A percentile compares a stretch with the other conserved stretches of the same genome.
These are phyloP conservation scores for Noctua fimbriata DNA, from an alignment of 2,888 invertebrate genomes.

Conservation along the genomic window DNA sequence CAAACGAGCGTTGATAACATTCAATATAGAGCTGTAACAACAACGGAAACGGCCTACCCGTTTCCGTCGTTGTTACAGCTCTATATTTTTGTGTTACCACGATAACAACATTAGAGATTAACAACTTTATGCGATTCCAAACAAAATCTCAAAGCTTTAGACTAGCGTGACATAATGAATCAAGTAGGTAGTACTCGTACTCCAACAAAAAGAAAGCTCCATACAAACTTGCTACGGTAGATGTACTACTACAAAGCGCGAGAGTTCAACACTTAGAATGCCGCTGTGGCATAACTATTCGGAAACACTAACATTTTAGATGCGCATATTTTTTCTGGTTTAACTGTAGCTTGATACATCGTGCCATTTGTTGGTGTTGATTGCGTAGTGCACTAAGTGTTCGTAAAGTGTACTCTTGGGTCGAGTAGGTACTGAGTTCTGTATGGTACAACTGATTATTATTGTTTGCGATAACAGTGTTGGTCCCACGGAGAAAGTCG, in stretches of 20 bases:
- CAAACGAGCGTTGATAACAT: no score
- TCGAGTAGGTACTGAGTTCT: background rate
- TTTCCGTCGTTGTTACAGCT: no score
- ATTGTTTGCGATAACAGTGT: background rate
- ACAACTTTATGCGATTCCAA: background rate
- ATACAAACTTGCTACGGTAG: background rate
- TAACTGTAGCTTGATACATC: background rate
- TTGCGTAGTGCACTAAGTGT: background rate
- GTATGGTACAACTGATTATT: background rate
- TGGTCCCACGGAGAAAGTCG: background rate
- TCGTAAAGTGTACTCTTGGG: background rate
- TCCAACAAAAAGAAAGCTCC: background rate
- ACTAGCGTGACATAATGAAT: background rate
- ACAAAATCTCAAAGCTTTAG: background rate
- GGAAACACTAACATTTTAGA: background rate
- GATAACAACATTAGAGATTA: background rate
- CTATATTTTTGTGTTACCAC: no score
- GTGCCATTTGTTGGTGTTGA: background rate
- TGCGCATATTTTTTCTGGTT: background rate
- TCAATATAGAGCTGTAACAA: no score
- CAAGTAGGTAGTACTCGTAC: background rate
- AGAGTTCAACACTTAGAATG: background rate
- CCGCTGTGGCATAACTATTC: no score
- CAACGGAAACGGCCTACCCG: no score
- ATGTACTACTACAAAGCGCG: background rate